Conservation (phyloP, 2,113 vertebrate species). For the Amphiprion percula region DNA sequence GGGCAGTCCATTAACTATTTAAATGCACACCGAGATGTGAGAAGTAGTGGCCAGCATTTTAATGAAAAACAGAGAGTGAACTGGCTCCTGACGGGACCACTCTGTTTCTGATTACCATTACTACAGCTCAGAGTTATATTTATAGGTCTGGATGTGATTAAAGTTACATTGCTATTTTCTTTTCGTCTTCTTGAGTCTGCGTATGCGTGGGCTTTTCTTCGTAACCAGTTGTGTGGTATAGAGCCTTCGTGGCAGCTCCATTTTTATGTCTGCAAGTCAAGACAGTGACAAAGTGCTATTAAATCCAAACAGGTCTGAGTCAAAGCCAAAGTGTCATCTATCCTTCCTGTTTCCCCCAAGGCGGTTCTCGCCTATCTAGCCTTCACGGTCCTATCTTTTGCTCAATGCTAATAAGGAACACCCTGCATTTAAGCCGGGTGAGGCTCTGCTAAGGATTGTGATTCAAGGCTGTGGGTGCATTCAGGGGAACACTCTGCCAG, state of each 20-base stretch:
- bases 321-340: conserved; percentile 73
- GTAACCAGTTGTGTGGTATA: conserved; percentile 35
- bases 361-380: conserved; percentile 51
- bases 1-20: conserved; percentile 85
- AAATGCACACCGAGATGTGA: conserved; percentile 81
- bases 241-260: conserved; percentile 21
- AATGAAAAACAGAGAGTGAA: conserved; percentile 78
- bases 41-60: conserved; percentile 80
- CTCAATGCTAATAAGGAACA: conserved; percentile 63
- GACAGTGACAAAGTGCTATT: conserved; percentile 70
- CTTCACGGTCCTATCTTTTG: conserved; percentile 63
- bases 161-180: conserved; percentile 68
- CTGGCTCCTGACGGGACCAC: conserved; percentile 68
- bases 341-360: conserved; percentile 54
- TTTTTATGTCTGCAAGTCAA: conserved; percentile 66
- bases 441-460: conserved; percentile 51
- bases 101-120: conserved; percentile 81
- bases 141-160: conserved; percentile 70
- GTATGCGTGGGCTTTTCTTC: conserved; percentile 30
- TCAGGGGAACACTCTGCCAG: conserved; percentile 38
- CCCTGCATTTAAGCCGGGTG: conserved; percentile 60
- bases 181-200: conserved; percentile 36
- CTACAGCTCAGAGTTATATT: conserved; percentile 62
- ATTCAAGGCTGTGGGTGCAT: conserved; percentile 43
- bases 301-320: conserved; percentile 65